Conservation (phyloP, 2,113 vertebrate species). For the Parotia lawesii region DNA sequence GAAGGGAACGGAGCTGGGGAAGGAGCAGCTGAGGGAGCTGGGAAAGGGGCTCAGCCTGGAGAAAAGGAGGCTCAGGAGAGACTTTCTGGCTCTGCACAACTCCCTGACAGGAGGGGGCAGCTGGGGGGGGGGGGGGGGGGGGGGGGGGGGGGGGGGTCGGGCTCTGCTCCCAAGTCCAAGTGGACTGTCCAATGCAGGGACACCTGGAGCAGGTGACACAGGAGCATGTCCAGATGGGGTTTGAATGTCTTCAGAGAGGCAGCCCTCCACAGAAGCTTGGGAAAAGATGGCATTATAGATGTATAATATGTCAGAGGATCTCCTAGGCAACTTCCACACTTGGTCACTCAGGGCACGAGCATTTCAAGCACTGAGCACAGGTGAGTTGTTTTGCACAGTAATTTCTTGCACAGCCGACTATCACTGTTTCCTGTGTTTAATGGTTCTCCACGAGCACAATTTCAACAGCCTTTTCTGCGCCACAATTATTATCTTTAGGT, state of each 20-base stretch:
- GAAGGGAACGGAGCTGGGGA: background rate
- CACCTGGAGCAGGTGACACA: background rate
- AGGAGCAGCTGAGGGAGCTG: background rate
- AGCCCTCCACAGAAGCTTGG: background rate
- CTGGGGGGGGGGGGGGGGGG: accelerated
- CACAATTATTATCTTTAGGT: background rate
- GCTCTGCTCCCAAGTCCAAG: background rate
- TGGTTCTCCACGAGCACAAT: background rate
- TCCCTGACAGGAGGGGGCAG: background rate
- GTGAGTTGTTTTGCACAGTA: background rate
- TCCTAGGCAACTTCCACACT: background rate
- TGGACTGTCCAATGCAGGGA: accelerated
- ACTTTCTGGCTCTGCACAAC: background rate
- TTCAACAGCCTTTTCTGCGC: background rate
- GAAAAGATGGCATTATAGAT: background rate
- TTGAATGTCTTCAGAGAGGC: background rate
- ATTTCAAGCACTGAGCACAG: background rate
- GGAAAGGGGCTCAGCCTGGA: background rate
- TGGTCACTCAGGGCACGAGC: background rate
- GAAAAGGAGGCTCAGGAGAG: background rate
- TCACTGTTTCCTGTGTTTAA: background rate
- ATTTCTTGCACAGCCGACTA: background rate
- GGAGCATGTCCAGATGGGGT: background rate
- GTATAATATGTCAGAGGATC: background rate
- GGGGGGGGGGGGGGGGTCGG: accelerated